These are phyloP conservation scores for Poecile atricapillus DNA, from an alignment of 2,113 vertebrate genomes.

Conservation along the genomic window DNA sequence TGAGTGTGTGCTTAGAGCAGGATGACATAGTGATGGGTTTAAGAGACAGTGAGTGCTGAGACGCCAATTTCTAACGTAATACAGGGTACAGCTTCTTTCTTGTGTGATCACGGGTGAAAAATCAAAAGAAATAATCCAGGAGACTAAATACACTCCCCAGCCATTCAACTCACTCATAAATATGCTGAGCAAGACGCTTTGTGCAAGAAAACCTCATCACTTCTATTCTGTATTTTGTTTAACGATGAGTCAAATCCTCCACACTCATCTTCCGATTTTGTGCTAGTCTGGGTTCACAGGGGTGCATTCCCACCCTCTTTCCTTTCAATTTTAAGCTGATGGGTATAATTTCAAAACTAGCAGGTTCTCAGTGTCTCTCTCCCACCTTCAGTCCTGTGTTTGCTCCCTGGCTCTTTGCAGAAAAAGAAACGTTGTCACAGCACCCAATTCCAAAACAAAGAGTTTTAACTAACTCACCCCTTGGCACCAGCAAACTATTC, in stretches of 20 bases:
- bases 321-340: not conserved
- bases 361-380: not conserved
- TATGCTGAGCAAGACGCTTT: not conserved
- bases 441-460: not conserved
- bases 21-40: not conserved
- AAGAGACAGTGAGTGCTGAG: not conserved
- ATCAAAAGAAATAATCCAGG: conserved; percentile 38
- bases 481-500: not conserved
- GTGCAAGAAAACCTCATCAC: not conserved
- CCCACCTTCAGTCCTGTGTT: not conserved
- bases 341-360: not conserved
- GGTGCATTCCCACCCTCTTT: not conserved
- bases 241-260: not conserved
- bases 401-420: not conserved
- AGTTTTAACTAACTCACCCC: not conserved
- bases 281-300: not conserved
- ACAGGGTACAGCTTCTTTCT: not conserved
- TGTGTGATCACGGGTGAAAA: not conserved
- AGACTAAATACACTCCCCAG: not conserved
- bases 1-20: not conserved
- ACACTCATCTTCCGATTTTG: rapidly evolving
- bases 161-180: conserved; percentile 31
- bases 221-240: not conserved
- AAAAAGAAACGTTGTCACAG: not conserved
- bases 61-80: not conserved